These are phyloP conservation scores for Ictalurus furcatus DNA, from an alignment of 2,113 vertebrate genomes.

Conservation along the genomic window DNA sequence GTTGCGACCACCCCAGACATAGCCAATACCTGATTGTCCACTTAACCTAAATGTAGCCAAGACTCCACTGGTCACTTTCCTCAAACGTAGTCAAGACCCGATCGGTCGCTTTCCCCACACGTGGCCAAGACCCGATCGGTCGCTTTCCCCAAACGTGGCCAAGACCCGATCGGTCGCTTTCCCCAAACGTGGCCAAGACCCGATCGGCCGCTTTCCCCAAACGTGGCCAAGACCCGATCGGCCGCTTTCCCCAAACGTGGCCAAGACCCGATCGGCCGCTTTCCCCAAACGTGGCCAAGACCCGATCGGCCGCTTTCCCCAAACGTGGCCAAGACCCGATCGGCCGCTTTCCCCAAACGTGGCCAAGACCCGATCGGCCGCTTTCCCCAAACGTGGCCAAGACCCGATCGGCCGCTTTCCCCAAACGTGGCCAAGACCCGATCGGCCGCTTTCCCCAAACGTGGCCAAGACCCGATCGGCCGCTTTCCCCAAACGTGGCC, in stretches of 20 bases:
- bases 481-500: accelerated
- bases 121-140: background rate
- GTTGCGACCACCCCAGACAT: background rate
- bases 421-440: background rate
- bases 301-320: background rate
- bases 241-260: background rate
- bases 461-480: background rate
- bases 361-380: background rate
- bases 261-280: background rate
- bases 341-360: background rate
- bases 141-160: background rate
- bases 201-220: background rate
- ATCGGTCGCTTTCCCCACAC: background rate
- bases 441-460: background rate
- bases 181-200: background rate
- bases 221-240: background rate
- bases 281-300: background rate
- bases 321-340: background rate
- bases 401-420: background rate
- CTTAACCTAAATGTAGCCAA: background rate
- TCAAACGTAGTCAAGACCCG: background rate
- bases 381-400: background rate
- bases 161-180: background rate
- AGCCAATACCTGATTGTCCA: background rate
- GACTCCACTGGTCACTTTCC: background rate